Percentiles rank a stretch among this genome's conserved stretches.
Conservation (phyloP, 2,888 invertebrate genomes). For the Pegoplata infirma region DNA sequence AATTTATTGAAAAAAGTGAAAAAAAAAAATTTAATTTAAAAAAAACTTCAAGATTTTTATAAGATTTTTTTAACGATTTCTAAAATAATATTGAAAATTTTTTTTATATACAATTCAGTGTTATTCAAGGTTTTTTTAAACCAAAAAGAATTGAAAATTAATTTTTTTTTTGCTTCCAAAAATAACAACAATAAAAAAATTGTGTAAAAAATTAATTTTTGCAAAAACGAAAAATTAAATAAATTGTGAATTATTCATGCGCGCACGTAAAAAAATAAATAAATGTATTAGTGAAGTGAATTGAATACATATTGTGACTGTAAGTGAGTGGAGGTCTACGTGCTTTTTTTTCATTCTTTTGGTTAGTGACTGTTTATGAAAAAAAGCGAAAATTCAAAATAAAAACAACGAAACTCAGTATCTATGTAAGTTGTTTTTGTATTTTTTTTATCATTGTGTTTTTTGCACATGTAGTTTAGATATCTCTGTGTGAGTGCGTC, state of each 20-base stretch:
- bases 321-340: constrained; percentile 12
- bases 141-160: constrained; percentile 8
- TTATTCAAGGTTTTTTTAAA: constrained; percentile 26
- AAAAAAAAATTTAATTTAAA: no score
- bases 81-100: not conserved
- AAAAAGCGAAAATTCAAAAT: not conserved
- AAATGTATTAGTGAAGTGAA: not conserved
- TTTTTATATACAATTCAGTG: not conserved
- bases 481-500: not conserved
- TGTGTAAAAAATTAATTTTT: constrained; percentile 5
- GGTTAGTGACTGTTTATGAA: not conserved
- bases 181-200: not conserved
- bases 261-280: constrained; percentile 19
- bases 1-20: not conserved
- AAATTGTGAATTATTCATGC: constrained; percentile 42
- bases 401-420: constrained; percentile 6
- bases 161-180: not conserved
- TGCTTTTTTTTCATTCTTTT: not conserved
- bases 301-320: not conserved
- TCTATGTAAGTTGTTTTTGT: constrained; percentile 22
- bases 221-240: constrained; percentile 15
- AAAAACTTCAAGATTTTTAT: no score
- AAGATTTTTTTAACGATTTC: no score
- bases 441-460: not conserved
- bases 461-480: not conserved